Base-by-base conservation (phyloP, 1,140 invertebrate species). In the Nasonia longicornis region DNA sequence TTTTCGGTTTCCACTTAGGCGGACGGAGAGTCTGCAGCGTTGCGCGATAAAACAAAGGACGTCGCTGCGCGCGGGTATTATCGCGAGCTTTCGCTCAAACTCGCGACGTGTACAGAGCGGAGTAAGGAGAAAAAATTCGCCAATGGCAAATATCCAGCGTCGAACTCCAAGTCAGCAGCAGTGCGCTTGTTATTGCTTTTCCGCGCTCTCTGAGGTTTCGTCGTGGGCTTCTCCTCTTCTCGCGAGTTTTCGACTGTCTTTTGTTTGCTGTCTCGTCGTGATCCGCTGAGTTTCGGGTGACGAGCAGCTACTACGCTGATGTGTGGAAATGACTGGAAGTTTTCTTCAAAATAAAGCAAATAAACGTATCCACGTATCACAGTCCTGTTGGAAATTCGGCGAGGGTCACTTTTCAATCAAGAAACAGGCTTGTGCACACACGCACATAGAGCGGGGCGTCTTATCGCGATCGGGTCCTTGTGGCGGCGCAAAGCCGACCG, bases 1-100 rank as follows among this genome's bases (percentile, higher is more conserved):
- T 76, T 76, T 73, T 79, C n/a, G 35, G 52, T 79, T 79, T 79
- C 52, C 31, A 79, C 69, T 71, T 58, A 22, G 31, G 52, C 20
- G 4, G 31, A 35, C 31, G 31, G 66, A n/a, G 38, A 52, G 11
- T 70, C 69, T 14, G 45, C 45, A 16, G 45, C 45, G 45, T 16
- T 48, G 45, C 45, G 31, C 48, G 48, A 63, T 72, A 22, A 79
- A 72, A 79, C 77, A 79, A 73, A 72, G 72, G 69, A 35, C 69
- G 69, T 70, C 69, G 69, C 67, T 29, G 26, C 69, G 29, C 69
- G 29, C 26, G 45, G 10, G 29, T 22, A 76, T 76, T 76, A 63
- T 76, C 58, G 52, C 31, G 31, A 22, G 16, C 73, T 64, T 48
- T n/a, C 73, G 26, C 71, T 73, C 29, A 79, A 79, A 64, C 48